Evolutionary conservation across 2,113 vertebrate species (phyloP), one percentile per base, ranked within the genome.

Genomic region (Accipiter virgatus): DNA sequence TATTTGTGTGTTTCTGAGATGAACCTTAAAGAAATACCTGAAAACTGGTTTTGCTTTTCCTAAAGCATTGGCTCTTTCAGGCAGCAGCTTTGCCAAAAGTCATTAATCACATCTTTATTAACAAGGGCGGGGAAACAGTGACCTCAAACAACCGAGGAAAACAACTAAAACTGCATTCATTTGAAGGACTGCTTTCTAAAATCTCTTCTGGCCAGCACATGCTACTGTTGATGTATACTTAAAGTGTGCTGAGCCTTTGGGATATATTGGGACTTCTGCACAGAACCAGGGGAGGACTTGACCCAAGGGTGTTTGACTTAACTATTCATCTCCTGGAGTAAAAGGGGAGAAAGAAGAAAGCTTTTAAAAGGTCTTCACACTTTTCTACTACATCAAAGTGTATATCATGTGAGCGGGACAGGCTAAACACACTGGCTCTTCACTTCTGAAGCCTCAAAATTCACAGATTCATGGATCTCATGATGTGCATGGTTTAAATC

Each of bases 101-200:
- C 98, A 98, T 98, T 98, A 98, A 98, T 98, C 98, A 97, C 93
- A 84, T 87, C 96, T 97, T 97, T 97, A 98, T 98, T 98, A 98
- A 96, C 90, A 95, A 96, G 97, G 94, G 74, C 10, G 77, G 95
- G 78, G 92, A 88, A 98, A 97, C 96, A 90, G 96, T 95, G 97
- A 98, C 98, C 97, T 98, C 95, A 97, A 97, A 97, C 95, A 98
- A 97, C 94, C 68, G 32, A 87, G 75, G 91, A 96, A 98, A 98
- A 98, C 97, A 98, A 98, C 97, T 94, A 94, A 95, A 97, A 94
- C 67, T 95, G 85, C 50, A 68, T 53, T 93, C 80, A 65, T 89
- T 85, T 95, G 81, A 89, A 95, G 93, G 81, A 87, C 58, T 2
- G 14, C 89, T 91, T 81, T 63, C 48, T 42, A 80, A 93, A 95